These are phyloP conservation scores for Tetranychus cinnabarinus DNA, from an alignment of 1,140 invertebrate genomes.

Conservation along the genomic window DNA sequence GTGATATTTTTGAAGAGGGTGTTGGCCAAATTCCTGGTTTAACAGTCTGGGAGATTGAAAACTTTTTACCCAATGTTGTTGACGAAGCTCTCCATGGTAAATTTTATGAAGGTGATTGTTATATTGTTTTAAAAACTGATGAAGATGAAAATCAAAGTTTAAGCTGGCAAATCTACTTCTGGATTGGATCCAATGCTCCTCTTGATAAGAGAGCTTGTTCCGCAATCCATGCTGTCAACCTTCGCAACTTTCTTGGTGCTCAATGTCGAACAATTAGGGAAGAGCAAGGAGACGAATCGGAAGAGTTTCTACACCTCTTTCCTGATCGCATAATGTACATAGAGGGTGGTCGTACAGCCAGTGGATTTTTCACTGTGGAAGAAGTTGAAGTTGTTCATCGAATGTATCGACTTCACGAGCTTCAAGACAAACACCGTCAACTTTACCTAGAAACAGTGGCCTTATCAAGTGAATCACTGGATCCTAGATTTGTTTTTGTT, in stretches of 20 bases:
- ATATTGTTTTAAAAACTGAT: constrained; percentile 81
- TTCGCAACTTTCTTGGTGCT: constrained; percentile 82
- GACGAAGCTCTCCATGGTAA: constrained; percentile 41
- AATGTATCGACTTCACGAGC: constrained; percentile 60
- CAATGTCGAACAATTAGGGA: constrained; percentile 89
- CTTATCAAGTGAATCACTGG: constrained; percentile 40
- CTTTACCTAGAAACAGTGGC: constrained; percentile 72
- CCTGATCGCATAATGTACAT: constrained; percentile 81
- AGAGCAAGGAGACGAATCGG: constrained; percentile 84
- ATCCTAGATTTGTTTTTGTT: constrained; percentile 75
- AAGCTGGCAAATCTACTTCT: constrained; percentile 90
- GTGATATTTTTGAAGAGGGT: constrained; percentile 94
- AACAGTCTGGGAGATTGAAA: constrained; percentile 79
- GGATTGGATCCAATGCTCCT: constrained; percentile 89
- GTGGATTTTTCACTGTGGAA: constrained; percentile 93
- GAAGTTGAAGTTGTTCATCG: constrained; percentile 58
- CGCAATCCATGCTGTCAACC: constrained; percentile 95
- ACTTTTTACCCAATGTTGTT: constrained; percentile 82
- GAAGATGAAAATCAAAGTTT: constrained; percentile 60
- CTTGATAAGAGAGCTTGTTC: constrained; percentile 94
- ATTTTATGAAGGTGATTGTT: constrained; percentile 98
- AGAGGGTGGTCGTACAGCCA: constrained; percentile 81
- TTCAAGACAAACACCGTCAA: constrained; percentile 41
- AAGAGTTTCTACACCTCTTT: constrained; percentile 84
- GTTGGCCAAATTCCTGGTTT: constrained; percentile 62